phyloP scores from a whole-genome alignment of 2,888 invertebrate genomes.

The Altica lythri region DNA sequence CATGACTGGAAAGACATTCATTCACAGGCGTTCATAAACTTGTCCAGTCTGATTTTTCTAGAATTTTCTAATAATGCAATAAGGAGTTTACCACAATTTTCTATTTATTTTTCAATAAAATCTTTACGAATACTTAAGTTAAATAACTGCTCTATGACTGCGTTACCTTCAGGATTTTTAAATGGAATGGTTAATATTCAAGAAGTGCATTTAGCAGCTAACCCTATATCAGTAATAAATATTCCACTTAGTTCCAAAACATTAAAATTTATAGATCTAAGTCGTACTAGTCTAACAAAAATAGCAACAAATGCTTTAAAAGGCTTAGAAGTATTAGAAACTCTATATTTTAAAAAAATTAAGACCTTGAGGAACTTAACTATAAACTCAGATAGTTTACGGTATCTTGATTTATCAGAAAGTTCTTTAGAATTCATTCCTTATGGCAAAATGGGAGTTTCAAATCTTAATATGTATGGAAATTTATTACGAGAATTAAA shows the following conservation, averaged over 20 bases:
- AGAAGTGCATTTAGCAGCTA: conserved; percentile 58
- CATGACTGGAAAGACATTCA: conserved; percentile 63
- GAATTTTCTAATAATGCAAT: conserved; percentile 70
- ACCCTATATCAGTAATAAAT: conserved; percentile 51
- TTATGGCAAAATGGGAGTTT: conserved; percentile 65
- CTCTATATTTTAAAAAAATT: conserved; percentile 67
- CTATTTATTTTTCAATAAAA: conserved; percentile 61
- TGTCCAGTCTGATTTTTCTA: conserved; percentile 62
- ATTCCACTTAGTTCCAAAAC: conserved; percentile 43
- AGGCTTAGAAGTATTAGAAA: conserved; percentile 64
- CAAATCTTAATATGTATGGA: conserved; percentile 63
- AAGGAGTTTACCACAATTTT: conserved; percentile 43
- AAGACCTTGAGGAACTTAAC: conserved; percentile 57
- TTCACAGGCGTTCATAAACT: conserved; percentile 60
- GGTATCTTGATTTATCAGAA: conserved; percentile 64
- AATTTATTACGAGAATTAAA: conserved; percentile 67
- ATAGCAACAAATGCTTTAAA: conserved; percentile 62
- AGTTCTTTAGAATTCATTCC: conserved; percentile 67
- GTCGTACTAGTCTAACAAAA: conserved; percentile 62
- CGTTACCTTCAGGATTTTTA: conserved; percentile 60
- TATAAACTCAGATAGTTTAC: conserved; percentile 62
- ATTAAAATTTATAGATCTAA: conserved; percentile 61
- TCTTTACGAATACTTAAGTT: conserved; percentile 65
- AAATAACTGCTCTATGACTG: conserved; percentile 65
- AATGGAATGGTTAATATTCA: conserved; percentile 61